Base-by-base conservation (phyloP, 2,113 vertebrate species). In the Agapornis roseicollis region DNA sequence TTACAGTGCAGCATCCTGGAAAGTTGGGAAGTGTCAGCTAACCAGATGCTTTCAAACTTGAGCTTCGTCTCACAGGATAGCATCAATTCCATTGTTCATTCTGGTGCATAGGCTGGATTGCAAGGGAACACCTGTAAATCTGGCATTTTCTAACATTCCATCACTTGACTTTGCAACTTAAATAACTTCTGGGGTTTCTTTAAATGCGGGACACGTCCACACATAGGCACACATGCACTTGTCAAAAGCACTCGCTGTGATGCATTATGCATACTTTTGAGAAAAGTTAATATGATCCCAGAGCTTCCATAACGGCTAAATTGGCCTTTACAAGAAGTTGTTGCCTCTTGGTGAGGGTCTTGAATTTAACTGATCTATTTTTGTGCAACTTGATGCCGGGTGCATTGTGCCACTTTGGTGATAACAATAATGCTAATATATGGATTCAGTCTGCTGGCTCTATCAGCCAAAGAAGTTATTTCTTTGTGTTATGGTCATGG, bases 311-410 rank as follows among this genome's bases (percentile, higher is more conserved):
- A 93, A 86, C 19, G 60, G 63, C 84, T 96, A 94, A 95, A 96
- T 92, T 95, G 88, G 80, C 82, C 93, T 97, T 97, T 95, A 92
- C 53, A 85, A 92, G 71, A 80, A 97, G 91, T 92, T 63, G 94
- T 70, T 5, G 0, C 93, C 17, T 10, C 71, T 95, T 87, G 83
- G 71, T 80, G 92, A 94, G 65, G 94, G 89, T 80, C 94, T 96
- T 95, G 94, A 92, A 95, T 97, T 94, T 93, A 94, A 73, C 92
- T 56, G 88, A 95, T 96, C 50, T 80, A 88, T 89, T 47, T 94
- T 68, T 84, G 77, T 93, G 88, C 81, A 42, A 73, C 50, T 71
- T 60, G 90, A 85, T 94, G 95, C 95, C 0, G 3, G 70, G 71
- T 41, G 50, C 73, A 37, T 82, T 85, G 88, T 94, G 88, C 74